Evolutionary conservation across 2,888 invertebrate genomes (phyloP).

Genomic region (Stomorhina lunata): DNA sequence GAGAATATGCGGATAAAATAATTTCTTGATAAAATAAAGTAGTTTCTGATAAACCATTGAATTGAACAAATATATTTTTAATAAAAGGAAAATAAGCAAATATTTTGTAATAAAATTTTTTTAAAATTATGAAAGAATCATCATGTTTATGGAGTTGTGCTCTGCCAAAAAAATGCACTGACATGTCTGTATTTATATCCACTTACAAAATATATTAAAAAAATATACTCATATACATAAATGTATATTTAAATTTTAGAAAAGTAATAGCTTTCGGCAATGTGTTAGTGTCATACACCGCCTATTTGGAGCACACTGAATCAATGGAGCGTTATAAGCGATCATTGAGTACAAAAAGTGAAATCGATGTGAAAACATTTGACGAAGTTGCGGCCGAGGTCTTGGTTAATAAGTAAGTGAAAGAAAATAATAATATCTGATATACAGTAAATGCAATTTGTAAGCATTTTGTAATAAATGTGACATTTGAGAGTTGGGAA

Average conservation of each 20-base stretch:
- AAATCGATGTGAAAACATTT: slow-evolving; percentile 72
- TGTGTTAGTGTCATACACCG: slow-evolving; percentile 74
- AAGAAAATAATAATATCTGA: too few relatives aligned
- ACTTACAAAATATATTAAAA: not conserved
- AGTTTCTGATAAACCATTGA: not conserved
- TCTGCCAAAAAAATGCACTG: not conserved
- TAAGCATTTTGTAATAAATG: too few relatives aligned
- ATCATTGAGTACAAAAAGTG: slow-evolving; percentile 72
- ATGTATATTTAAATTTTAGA: slow-evolving; percentile 35
- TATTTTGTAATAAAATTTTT: too few relatives aligned
- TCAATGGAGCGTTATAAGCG: slow-evolving; percentile 72
- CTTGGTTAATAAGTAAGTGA: slow-evolving; percentile 33
- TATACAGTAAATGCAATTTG: too few relatives aligned
- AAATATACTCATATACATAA: not conserved
- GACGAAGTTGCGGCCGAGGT: slow-evolving; percentile 70
- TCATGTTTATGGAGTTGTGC: slow-evolving; percentile 5
- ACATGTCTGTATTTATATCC: slow-evolving; percentile 15
- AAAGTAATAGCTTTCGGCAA: slow-evolving; percentile 78
- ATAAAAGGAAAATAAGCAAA: too few relatives aligned
- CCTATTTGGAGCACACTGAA: slow-evolving; percentile 69
- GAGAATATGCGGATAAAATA: not conserved
- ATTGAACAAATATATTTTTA: not conserved
- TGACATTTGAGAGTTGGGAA: too few relatives aligned
- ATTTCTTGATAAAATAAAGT: not conserved
- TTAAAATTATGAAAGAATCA: slow-evolving; percentile 1